These are phyloP conservation scores for Amphipoea lucens DNA, from an alignment of 2,888 invertebrate genomes.

Conservation along the genomic window DNA sequence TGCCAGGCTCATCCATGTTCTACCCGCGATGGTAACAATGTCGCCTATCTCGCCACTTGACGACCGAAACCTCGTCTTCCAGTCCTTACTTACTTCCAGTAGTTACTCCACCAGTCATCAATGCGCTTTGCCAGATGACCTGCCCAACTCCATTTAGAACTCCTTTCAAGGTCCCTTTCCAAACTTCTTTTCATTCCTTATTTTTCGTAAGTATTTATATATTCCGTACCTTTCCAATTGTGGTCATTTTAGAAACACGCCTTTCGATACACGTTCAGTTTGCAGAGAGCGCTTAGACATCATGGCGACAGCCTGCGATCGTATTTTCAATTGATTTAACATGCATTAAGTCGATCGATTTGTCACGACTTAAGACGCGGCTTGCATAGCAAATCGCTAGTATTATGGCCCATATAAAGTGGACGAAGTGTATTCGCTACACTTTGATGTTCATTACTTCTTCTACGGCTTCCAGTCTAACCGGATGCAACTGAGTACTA, in stretches of 20 bases:
- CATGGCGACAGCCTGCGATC: conserved; percentile 47
- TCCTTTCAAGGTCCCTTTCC: no score
- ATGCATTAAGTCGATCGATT: conserved; percentile 51
- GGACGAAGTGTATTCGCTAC: neutral
- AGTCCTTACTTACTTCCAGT: no score
- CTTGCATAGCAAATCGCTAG: conserved; percentile 24
- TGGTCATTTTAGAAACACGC: conserved; percentile 1
- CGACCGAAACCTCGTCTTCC: neutral
- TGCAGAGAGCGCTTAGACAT: conserved; percentile 29
- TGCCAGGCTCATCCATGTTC: neutral
- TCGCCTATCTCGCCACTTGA: no score
- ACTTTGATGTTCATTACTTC: neutral
- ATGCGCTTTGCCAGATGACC: neutral
- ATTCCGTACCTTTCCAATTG: neutral
- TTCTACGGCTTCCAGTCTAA: no score
- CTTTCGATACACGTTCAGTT: neutral
- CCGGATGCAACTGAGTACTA: no score
- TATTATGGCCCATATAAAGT: conserved; percentile 4
- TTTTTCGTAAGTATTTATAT: neutral
- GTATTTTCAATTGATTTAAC: conserved; percentile 49
- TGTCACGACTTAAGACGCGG: conserved; percentile 27
- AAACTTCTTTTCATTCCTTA: no score
- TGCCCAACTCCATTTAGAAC: neutral
- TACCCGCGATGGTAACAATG: neutral
- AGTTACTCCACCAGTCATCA: neutral